Evolutionary conservation across 2,888 invertebrate species (phyloP), one percentile per base, ranked within the genome.

Genomic region (Erebia palarica): DNA sequence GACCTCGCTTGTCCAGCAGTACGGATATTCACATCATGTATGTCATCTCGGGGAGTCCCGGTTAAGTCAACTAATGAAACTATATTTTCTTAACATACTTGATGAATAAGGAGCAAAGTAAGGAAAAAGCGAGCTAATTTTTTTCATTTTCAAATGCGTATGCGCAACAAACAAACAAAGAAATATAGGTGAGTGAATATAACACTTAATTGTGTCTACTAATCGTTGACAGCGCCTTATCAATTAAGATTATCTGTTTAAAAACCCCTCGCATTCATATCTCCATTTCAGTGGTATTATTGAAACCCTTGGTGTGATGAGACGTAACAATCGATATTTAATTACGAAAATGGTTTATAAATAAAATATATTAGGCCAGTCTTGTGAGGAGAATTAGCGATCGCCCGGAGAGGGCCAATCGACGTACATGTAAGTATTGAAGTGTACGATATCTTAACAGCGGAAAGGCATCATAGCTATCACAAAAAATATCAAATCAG

Each of bases 191-290:
- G 70, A 51, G 69, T 69, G 65, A 71, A 68, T 72, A 72, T 72
- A 65, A 66, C 72, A 76, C 79, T 79, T 85, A 85, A 85, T 84
- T 84, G 83, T 82, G 86, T 84, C 81, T 81, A 84, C 80, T 90
- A 91, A 91, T 91, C 87, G 81, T 79, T 82, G 81, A 82, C 81
- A 79, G 76, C 77, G 78, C 80, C 86, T 92, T 92, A 92, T 92
- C 92, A 87, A 84, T 81, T 85, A 85, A 86, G 90, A 92, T 91
- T 89, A 90, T 90, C 90, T 86, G 82, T 83, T 89, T 92, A 90
- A 88, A 90, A 92, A 88, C 87, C 85, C 80, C 82, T 80, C 82
- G 78, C 84, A 79, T 84, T 87, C 83, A 83, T 87, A 88, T 85
- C 80, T 84, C 83, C 80, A 80, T 86, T 87, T 86, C 90, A 92